Evolutionary conservation across 2,797 vertebrate genomes (phyloP), one percentile per base, ranked within the genome.

Genomic region (Neostethus bicornis): DNA sequence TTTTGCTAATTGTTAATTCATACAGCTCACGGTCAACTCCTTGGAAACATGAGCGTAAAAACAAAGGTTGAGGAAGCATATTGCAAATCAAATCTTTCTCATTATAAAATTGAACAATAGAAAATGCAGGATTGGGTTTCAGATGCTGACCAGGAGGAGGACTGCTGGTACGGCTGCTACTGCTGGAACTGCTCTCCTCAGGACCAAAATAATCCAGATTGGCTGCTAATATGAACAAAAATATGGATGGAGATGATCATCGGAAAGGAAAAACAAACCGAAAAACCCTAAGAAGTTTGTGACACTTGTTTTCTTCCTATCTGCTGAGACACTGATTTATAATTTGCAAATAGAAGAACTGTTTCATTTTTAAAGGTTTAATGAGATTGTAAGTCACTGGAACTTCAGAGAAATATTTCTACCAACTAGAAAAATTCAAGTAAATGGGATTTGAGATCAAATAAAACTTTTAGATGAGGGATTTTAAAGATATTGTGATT

Each of bases 151-250:
- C 95, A 96, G 96, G 93, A 83, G 95, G 92, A 34, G 88, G 84
- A 72, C 93, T 92, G 87, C 80, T 91, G 90, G 89, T 61, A 8
- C 75, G 86, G 61, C 90, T 68, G 63, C 75, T 92, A 61, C 52
- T 6, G 32, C 3, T 91, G 91, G 93, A 94, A 84, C 90, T 92
- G 92, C 85, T 93, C 88, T 93, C 93, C 92, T 92, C 92, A 71
- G 92, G 92, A 87, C 94, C 94, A 94, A 96, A 97, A 91, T 93
- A 95, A 93, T 97, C 94, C 90, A 97, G 92, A 91, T 90, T 90
- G 87, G 87, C 93, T 93, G 89, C 87, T 72, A 39, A 67, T 69
- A 51, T 45, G 17, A 37, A 17, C 26, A 74, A 53, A 73, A 46
- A 12, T 38, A 4, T 8, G 12, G 28, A 58, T 28, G 47, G 29